A percentile compares a stretch with the other conserved stretches of the same genome.
Conservation (phyloP, 2,113 vertebrate species). For the Pholis gunnellus region DNA sequence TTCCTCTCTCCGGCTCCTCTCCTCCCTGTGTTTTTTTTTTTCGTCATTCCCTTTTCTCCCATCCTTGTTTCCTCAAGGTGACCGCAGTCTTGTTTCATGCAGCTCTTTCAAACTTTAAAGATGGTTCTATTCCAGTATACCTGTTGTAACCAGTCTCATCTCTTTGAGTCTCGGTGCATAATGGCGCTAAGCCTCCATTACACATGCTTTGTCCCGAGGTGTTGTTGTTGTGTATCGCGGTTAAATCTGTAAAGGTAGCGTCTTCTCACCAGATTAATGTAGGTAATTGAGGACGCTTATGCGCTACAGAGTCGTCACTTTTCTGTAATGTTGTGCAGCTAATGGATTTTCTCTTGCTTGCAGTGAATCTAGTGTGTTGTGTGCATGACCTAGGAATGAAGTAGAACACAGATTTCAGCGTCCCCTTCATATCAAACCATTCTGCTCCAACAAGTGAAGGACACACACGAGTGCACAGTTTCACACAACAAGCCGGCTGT, state of each 20-base stretch:
- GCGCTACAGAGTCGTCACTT: not conserved
- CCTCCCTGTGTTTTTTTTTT: constrained; percentile 30
- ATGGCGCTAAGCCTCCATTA: not conserved
- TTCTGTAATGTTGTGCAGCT: not conserved
- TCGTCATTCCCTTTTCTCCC: constrained; percentile 64
- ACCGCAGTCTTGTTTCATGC: constrained; percentile 40
- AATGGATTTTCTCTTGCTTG: not conserved
- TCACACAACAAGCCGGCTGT: constrained; percentile 49
- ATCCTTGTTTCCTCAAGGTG: constrained; percentile 64
- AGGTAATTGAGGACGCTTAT: not conserved
- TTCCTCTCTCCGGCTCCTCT: constrained; percentile 73
- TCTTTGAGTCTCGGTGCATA: constrained; percentile 5
- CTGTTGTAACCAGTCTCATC: constrained; percentile 14
- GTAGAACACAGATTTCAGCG: constrained; percentile 41
- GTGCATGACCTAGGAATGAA: constrained; percentile 13
- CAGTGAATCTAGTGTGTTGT: not conserved
- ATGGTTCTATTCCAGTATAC: not conserved
- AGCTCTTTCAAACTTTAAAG: constrained; percentile 24
- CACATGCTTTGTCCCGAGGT: not conserved
- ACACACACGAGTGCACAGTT: constrained; percentile 45
- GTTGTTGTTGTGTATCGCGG: not conserved
- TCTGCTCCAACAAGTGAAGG: constrained; percentile 42
- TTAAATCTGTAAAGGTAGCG: not conserved
- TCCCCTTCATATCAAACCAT: constrained; percentile 41
- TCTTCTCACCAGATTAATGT: not conserved